Evolutionary conservation across 2,113 vertebrate species (phyloP), one percentile per base, ranked within the genome.

Genomic region (Nematolebias whitei): DNA sequence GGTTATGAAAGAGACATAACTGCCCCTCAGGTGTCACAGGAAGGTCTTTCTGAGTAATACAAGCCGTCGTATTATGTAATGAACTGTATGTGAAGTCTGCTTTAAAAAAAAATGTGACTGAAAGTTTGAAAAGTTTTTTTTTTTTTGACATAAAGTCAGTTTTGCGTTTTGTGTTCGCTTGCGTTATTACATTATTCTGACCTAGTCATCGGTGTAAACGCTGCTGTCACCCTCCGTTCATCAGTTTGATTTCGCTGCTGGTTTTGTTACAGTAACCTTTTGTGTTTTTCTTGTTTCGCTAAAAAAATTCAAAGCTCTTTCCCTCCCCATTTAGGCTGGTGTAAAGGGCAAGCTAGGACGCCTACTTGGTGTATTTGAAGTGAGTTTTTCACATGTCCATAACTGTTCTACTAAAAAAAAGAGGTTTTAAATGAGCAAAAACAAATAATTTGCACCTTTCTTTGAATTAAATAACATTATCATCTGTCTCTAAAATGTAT

Each of bases 271-370:
- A n/a, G 48, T 12, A 48, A 56, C 59, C 20, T 23, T 29, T 23
- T 29, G 1, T 45, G 12, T 19, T 20, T 9, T 20, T 39, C 24
- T n/a, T 5, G n/a, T 24, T 12, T 9, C 40, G 29, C 29, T 23
- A 14, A 38, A 43, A 50, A 40, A 19, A 12, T 35, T 19, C 20
- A 23, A 20, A 35, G 20, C 5, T 0, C 12, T 39, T 26, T 75
- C 5, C 16, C 77, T 87, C 51, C 68, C 77, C 66, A 62, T 66
- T 67, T 71, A 99, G 98, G 98, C 98, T 76, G 98, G 98, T 73
- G 98, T 99, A 62, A 98, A 97, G 93, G 98, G 98, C 82, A 96
- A 95, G 20, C 90, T 99, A 67, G 97, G 97, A 89, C 96, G 97
- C 89, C 89, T 99, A 81, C 94, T 99, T 29, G 98, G 98, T 63